Percentiles rank a stretch among this genome's conserved stretches.
Conservation (phyloP, 2,888 invertebrate genomes). For the Omphaloscelis lunosa region DNA sequence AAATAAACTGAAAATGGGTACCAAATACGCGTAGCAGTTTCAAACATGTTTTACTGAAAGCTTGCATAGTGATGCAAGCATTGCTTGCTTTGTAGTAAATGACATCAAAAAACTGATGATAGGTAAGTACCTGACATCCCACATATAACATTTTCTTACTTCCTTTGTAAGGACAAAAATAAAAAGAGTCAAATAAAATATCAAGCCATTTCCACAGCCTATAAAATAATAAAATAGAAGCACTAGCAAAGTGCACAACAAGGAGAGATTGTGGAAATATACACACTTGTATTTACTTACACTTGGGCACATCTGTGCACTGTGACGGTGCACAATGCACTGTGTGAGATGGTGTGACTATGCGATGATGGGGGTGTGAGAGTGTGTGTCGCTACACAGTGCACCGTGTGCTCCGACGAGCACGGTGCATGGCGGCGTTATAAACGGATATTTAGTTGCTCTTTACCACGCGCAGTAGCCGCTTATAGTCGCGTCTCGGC, state of each 20-base stretch:
- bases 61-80: background rate
- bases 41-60: background rate
- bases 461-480: constrained; percentile 10
- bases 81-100: no score
- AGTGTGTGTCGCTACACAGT: background rate
- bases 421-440: constrained; percentile 2
- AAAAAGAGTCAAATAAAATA: background rate
- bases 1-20: background rate
- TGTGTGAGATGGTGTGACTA: no score
- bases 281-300: background rate
- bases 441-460: constrained; percentile 45
- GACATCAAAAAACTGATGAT: no score
- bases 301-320: background rate
- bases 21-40: background rate
- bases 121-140: background rate
- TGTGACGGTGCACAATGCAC: no score
- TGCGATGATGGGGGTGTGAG: background rate
- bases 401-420: background rate
- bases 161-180: background rate
- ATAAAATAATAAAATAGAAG: constrained; percentile 30
- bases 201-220: background rate
- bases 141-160: background rate
- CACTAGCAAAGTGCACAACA: constrained; percentile 3
- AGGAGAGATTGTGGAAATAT: background rate
- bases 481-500: constrained; percentile 19